Percentiles rank a stretch among this genome's conserved stretches.
phyloP scores from a whole-genome alignment of 2,113 vertebrate species.

The Atrichornis clamosus region DNA sequence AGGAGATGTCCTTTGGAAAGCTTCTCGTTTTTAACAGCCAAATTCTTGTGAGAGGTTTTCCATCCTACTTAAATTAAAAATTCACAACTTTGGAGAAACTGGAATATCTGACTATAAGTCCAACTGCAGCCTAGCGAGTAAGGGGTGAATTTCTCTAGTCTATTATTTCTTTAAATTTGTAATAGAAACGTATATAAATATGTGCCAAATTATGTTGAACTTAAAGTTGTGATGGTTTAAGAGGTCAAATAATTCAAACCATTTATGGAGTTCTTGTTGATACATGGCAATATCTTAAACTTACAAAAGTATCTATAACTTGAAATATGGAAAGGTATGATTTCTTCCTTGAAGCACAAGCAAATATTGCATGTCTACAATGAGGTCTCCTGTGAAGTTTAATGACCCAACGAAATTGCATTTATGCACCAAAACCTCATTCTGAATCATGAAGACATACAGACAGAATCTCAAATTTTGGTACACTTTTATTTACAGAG shows the following conservation, averaged over 20 bases:
- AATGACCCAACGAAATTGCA: neutral
- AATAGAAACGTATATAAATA: neutral
- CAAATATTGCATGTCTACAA: neutral
- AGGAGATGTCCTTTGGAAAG: neutral
- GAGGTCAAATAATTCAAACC: neutral
- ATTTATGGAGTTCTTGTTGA: neutral
- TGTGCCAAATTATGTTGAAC: neutral
- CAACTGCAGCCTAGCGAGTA: rapidly evolving
- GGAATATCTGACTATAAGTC: neutral
- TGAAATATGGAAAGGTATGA: neutral
- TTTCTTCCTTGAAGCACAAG: neutral
- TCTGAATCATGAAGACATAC: neutral
- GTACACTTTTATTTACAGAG: neutral
- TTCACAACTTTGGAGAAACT: neutral
- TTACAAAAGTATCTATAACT: neutral
- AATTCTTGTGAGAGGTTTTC: neutral
- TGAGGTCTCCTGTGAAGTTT: neutral
- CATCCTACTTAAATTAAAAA: neutral
- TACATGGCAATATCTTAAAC: neutral
- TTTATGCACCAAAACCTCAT: neutral
- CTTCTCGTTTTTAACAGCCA: neutral
- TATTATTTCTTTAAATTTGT: neutral
- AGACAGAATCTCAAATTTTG: neutral
- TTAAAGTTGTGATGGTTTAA: neutral
- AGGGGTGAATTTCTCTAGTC: neutral